Base-by-base conservation (phyloP, 2,888 invertebrate species). In the Craniophora ligustri region DNA sequence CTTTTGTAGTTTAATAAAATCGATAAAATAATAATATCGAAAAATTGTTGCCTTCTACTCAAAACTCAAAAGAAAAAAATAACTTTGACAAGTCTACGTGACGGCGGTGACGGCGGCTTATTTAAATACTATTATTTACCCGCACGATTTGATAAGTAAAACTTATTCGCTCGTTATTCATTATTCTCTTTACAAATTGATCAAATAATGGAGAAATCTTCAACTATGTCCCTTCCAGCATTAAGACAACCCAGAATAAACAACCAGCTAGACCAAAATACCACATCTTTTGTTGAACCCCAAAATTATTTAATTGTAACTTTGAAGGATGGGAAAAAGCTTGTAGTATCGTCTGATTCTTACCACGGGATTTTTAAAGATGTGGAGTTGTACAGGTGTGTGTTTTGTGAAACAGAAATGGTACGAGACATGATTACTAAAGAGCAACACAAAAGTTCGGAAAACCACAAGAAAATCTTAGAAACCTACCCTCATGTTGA, bases 281-380 rank as follows among this genome's bases (percentile, higher is more conserved):
- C 45, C 2, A 51, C 19, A 21, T 15, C 21, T 0, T 13, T 48
- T 3, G 23, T 46, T 0, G 72, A 73, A 1, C 48, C 48, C 0
- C 69, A 78, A 21, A 81, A 84, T 39, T 72, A 38, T 48, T 75
- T 88, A 0, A 87, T 90, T 2, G 40, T 91, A 13, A 87, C 86
- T 32, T 55, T 89, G 23, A 86, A 82, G 55, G 77, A 74, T 21
- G 69, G 76, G 1, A 75, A 53, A 6, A 88, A 85, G 51, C 71
- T 91, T 0, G 89, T 90, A 0, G 75, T 91, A 0, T 58, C 86
- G 2, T 82, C 83, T 0, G 89, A 91, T 45, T 69, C 84, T 0
- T 89, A 87, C 54, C 80, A 90, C 46, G 86, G 89, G 0, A 79
- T 90, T 3, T 46, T 89, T n/a, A 79, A 70, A 1, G 65, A 66